Evolutionary conservation across 1,140 invertebrate species (phyloP).

Genomic region (Scylla paramamosain): DNA sequence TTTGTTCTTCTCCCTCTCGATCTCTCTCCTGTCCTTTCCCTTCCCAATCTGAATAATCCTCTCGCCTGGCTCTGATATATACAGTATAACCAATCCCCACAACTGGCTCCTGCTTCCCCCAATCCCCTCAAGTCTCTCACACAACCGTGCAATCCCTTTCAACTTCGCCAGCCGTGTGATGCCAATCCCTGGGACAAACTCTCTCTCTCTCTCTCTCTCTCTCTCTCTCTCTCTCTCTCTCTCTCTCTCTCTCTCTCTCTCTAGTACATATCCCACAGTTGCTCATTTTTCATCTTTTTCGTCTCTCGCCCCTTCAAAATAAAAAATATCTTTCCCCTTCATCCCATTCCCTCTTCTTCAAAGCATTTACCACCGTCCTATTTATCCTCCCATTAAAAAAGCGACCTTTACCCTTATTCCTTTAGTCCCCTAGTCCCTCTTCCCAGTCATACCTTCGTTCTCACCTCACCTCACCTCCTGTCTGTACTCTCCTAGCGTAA

Average conservation of each 20-base stretch:
- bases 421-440: background rate
- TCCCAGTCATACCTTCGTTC: too few species aligned
- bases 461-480: too few species aligned
- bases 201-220: background rate
- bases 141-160: background rate
- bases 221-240: background rate
- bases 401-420: too few species aligned
- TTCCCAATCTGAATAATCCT: background rate
- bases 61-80: background rate
- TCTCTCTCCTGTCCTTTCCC: background rate
- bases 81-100: background rate
- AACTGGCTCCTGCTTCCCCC: background rate
- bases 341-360: background rate
- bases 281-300: background rate
- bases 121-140: background rate
- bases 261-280: too few species aligned
- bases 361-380: too few species aligned
- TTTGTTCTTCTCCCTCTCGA: slow-evolving; percentile 5
- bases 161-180: background rate
- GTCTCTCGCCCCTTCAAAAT: background rate
- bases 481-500: too few species aligned
- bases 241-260: background rate
- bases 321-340: background rate
- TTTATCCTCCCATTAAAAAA: too few species aligned
- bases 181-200: too few species aligned